Conservation (phyloP, 2,888 invertebrate genomes). For the Drosophila paucipuncta region DNA sequence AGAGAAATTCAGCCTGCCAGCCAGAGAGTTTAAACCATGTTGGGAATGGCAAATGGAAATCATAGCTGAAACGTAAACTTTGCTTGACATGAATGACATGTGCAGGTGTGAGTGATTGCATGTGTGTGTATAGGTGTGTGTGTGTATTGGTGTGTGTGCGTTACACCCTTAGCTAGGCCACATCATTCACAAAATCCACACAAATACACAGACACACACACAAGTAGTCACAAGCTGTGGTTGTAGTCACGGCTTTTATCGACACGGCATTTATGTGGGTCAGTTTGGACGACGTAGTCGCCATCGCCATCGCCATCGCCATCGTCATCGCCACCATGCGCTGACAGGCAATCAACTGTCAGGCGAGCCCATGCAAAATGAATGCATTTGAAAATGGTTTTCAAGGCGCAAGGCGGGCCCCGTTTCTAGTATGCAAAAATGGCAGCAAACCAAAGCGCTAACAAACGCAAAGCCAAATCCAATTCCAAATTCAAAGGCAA, state of each 20-base stretch:
- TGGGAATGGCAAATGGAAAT: slow-evolving; percentile 38
- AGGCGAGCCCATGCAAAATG: slow-evolving; percentile 52
- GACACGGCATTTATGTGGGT: slow-evolving; percentile 68
- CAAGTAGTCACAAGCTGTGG: slow-evolving; percentile 38
- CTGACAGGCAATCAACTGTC: slow-evolving; percentile 70
- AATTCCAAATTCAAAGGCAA: slow-evolving; percentile 20
- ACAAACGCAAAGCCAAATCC: slow-evolving; percentile 34
- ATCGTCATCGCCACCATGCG: slow-evolving; percentile 29
- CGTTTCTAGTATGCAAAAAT: slow-evolving; percentile 28
- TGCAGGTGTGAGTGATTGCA: slow-evolving; percentile 27
- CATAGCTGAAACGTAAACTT: slow-evolving; percentile 60
- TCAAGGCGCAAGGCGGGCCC: slow-evolving; percentile 51
- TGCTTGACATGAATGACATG: slow-evolving; percentile 67
- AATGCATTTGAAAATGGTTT: slow-evolving; percentile 60
- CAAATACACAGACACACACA: slow-evolving; percentile 21
- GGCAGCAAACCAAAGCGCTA: slow-evolving; percentile 36
- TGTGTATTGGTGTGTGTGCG: slow-evolving; percentile 8
- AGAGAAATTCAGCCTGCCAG: slow-evolving; percentile 7
- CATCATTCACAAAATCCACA: slow-evolving; percentile 71
- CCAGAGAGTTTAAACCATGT: slow-evolving; percentile 12
- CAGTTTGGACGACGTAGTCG: slow-evolving; percentile 47
- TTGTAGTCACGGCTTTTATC: slow-evolving; percentile 51
- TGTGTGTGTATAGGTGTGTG: background rate
- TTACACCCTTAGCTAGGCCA: slow-evolving; percentile 39
- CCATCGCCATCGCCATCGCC: slow-evolving; percentile 16